Conservation (phyloP, 2,797 vertebrate genomes). For the Acanthis flammea region DNA sequence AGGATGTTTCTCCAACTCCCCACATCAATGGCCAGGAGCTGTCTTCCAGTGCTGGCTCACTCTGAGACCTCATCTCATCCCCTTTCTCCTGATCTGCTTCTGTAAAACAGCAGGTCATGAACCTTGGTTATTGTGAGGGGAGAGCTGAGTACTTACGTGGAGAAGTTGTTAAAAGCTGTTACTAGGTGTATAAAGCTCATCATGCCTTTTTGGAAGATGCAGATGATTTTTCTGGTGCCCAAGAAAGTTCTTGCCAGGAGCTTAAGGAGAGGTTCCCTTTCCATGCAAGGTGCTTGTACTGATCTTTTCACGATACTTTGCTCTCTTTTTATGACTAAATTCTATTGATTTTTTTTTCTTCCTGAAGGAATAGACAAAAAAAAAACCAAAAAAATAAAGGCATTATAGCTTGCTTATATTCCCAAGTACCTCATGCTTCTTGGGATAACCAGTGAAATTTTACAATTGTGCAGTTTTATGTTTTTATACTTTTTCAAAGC, state of each 20-base stretch:
- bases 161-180: background rate
- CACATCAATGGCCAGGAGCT: background rate
- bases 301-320: background rate
- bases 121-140: background rate
- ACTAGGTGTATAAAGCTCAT: background rate
- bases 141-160: background rate
- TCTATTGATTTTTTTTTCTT: constrained; percentile 27
- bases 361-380: constrained; percentile 1
- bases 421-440: background rate
- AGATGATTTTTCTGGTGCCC: background rate
- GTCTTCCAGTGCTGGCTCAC: background rate
- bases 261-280: background rate
- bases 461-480: background rate
- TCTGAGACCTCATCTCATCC: background rate
- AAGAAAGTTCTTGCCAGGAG: background rate
- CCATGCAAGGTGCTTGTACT: background rate
- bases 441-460: constrained; percentile 3
- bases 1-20: background rate
- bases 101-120: background rate
- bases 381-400: constrained; percentile 14
- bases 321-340: constrained; percentile 34
- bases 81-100: background rate
- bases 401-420: background rate
- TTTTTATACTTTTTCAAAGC: constrained; percentile 19
- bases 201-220: background rate